A percentile compares a stretch with the other conserved stretches of the same genome.
Conservation (phyloP, 1,140 invertebrate species). For the Glossosoma conforme region DNA sequence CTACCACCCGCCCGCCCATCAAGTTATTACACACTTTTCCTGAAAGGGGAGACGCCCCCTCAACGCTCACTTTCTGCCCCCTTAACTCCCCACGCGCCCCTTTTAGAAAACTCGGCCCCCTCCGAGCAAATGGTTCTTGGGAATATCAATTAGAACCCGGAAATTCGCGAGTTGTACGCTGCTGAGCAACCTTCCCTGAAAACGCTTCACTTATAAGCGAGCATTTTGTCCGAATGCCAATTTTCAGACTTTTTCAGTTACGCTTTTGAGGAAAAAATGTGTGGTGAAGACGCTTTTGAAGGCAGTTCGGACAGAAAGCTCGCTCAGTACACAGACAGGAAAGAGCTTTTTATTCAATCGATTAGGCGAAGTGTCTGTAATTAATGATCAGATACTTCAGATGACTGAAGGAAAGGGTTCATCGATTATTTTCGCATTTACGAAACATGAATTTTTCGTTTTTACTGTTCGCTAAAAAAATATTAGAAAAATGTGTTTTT, state of each 20-base stretch:
- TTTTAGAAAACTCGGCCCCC: constrained; percentile 4
- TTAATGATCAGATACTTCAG: background rate
- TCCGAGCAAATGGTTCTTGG: constrained; percentile 26
- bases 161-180: constrained; percentile 17
- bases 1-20: background rate
- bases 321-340: background rate
- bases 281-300: background rate
- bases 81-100: background rate
- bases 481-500: too few relatives aligned
- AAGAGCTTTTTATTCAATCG: background rate
- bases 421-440: too few relatives aligned
- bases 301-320: background rate
- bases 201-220: background rate
- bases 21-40: constrained; percentile 31
- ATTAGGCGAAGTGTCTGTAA: background rate
- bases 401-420: background rate
- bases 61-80: background rate
- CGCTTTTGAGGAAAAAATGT: background rate
- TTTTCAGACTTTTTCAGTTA: background rate
- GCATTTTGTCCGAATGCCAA: constrained; percentile 4
- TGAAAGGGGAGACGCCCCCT: constrained; percentile 3
- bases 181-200: constrained; percentile 1
- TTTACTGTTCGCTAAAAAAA: too few relatives aligned
- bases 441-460: too few relatives aligned
- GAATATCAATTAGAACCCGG: constrained; percentile 30